phyloP scores from a whole-genome alignment of 2,888 invertebrate genomes.

The Cheilosia scutellata region DNA sequence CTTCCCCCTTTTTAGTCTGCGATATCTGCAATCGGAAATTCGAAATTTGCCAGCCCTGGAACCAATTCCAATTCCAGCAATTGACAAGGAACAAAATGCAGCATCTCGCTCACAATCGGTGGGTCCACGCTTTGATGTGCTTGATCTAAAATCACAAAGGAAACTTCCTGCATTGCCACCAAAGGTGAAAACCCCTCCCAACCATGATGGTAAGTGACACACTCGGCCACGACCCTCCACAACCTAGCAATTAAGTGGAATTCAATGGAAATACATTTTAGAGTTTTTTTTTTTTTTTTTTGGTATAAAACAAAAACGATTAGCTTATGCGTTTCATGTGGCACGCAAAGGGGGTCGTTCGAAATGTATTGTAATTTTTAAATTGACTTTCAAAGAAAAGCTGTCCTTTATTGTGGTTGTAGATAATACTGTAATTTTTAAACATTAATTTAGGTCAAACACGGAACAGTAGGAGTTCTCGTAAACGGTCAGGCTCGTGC shows the following conservation, averaged over 20 bases:
- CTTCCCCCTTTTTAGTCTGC: constrained; percentile 85
- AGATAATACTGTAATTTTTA: background rate
- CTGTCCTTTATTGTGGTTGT: background rate
- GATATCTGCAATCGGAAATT: constrained; percentile 86
- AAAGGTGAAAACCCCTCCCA: constrained; percentile 29
- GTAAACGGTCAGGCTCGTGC: constrained; percentile 28
- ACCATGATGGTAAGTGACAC: constrained; percentile 39
- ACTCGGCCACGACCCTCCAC: too few species aligned
- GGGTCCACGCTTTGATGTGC: constrained; percentile 75
- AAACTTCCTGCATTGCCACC: constrained; percentile 65
- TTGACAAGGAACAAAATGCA: constrained; percentile 57
- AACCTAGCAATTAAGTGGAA: constrained; percentile 6
- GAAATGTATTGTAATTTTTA: constrained; percentile 30
- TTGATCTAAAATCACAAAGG: constrained; percentile 62
- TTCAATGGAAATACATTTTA: constrained; percentile 11
- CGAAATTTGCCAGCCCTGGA: constrained; percentile 58
- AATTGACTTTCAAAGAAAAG: constrained; percentile 14
- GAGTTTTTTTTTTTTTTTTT: background rate
- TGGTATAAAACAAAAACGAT: background rate
- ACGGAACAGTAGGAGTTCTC: constrained; percentile 38
- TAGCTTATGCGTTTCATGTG: constrained; percentile 35
- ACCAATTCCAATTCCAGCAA: constrained; percentile 37
- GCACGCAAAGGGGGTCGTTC: constrained; percentile 50
- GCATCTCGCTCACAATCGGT: constrained; percentile 77
- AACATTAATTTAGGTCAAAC: constrained; percentile 54